Conservation (phyloP, 1,140 invertebrate genomes). For the Achatina immaculata region DNA sequence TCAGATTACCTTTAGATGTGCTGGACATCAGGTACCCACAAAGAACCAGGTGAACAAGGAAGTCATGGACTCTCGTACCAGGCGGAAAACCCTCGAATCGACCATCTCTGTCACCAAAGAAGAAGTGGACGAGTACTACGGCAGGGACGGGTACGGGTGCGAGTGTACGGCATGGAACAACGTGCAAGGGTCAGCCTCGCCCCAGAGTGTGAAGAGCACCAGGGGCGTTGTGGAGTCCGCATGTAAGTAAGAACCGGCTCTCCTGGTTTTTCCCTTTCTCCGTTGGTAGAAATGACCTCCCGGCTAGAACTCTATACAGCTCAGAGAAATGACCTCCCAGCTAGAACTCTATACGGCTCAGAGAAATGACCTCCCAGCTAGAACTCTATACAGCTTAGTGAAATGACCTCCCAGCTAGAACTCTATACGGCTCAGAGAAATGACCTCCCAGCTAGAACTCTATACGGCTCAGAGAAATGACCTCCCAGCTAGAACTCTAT, state of each 20-base stretch:
- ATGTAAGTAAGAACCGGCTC: constrained; percentile 88
- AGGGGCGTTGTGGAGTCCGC: constrained; percentile 86
- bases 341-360: too few relatives aligned
- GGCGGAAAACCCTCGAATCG: constrained; percentile 86
- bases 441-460: too few relatives aligned
- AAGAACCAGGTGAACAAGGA: constrained; percentile 78
- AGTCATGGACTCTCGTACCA: constrained; percentile 87
- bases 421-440: too few relatives aligned
- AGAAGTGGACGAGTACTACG: constrained; percentile 91
- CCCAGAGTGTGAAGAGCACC: constrained; percentile 80
- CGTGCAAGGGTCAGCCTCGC: constrained; percentile 63
- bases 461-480: too few relatives aligned
- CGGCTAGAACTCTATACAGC: too few relatives aligned
- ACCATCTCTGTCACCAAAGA: constrained; percentile 88
- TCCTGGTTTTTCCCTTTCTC: too few relatives aligned
- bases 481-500: too few relatives aligned
- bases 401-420: too few relatives aligned
- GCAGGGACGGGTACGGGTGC: constrained; percentile 85
- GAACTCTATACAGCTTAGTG: too few relatives aligned
- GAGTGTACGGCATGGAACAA: constrained; percentile 85
- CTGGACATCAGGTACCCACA: constrained; percentile 76
- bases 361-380: too few relatives aligned
- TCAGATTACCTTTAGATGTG: constrained; percentile 87
- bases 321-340: too few relatives aligned
- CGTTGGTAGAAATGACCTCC: too few relatives aligned